Evolutionary conservation across 2,888 invertebrate species (phyloP), one percentile per base, ranked within the genome.

Genomic region (Drosophila pullipes): DNA sequence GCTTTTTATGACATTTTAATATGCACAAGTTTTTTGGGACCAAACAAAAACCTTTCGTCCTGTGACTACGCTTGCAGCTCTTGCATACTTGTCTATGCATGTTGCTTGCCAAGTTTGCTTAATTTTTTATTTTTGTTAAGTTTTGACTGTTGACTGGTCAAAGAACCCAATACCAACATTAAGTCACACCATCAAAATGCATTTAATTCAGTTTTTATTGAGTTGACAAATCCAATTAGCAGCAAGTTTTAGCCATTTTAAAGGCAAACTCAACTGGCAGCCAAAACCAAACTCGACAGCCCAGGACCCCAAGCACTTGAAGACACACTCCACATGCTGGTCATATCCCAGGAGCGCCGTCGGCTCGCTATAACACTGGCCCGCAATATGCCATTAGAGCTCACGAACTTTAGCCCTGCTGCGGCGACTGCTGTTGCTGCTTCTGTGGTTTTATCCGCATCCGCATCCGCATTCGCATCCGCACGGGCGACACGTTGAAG

Each of bases 1-100:
- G 85, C 84, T 91, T 86, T 82, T 92, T 90, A 92, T 92, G 85
- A 70, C 83, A 89, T 81, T 92, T 92, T 92, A 92, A 92, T 92
- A 92, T 92, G 91, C 85, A 92, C 82, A 92, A 83, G 78, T 85
- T 89, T 86, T 83, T 79, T 66, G 54, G 28, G 49, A 63, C 31
- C 62, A 63, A 69, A 58, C 33, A 47, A 65, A 47, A 74, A 73
- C 76, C 74, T 77, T 82, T 58, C 37, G 67, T 69, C 54, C 66
- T 49, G 35, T 57, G 44, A 16, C 49, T 49, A 13, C 7, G 37
- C 4, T 63, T 33, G 61, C 39, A 44, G 74, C 5, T 22, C 37
- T 59, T 47, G 44, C 30, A 57, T 25, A 65, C 50, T 85, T 83
- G 57, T 69, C 76, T 87, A 89, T 90, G 75, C 82, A 88, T 65